Evolutionary conservation across 1,140 invertebrate genomes (phyloP).

Genomic region (Polypedilum vanderplanki): DNA sequence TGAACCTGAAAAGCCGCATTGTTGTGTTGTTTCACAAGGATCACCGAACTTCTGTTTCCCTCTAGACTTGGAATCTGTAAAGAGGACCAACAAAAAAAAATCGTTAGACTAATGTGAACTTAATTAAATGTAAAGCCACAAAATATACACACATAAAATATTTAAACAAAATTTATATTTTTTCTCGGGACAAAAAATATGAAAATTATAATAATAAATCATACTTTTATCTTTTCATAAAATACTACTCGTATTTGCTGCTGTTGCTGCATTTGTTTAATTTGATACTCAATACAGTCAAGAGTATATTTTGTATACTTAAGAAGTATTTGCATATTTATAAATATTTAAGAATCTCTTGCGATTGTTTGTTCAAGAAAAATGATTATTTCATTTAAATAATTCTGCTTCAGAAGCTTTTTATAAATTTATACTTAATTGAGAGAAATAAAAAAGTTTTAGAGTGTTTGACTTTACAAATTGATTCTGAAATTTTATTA

Average conservation of each 20-base stretch:
- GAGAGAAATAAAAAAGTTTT: not conserved
- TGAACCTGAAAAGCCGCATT: constrained; percentile 66
- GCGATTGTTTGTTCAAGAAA: not conserved
- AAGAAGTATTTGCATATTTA: constrained; percentile 14
- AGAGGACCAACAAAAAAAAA: not conserved
- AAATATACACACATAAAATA: not conserved
- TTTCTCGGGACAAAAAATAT: not conserved
- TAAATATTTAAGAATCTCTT: not conserved
- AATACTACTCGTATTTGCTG: not conserved
- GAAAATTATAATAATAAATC: not conserved
- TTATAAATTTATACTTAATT: not conserved
- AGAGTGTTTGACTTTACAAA: not conserved
- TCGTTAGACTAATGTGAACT: not conserved
- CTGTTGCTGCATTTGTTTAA: too few species aligned
- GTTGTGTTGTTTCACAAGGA: constrained; percentile 55
- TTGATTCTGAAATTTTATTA: not conserved
- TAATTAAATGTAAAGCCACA: too few species aligned
- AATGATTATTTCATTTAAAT: constrained; percentile 14
- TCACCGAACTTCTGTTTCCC: constrained; percentile 62
- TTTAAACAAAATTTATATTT: not conserved
- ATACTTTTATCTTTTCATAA: not conserved
- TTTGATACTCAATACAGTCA: too few species aligned
- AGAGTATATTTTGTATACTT: not conserved
- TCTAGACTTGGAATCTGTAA: constrained; percentile 45
- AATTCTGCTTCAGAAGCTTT: not conserved